A percentile compares a stretch with the other conserved stretches of the same genome.
phyloP scores from a whole-genome alignment of 1,140 invertebrate genomes.

The Drosophila miranda region DNA sequence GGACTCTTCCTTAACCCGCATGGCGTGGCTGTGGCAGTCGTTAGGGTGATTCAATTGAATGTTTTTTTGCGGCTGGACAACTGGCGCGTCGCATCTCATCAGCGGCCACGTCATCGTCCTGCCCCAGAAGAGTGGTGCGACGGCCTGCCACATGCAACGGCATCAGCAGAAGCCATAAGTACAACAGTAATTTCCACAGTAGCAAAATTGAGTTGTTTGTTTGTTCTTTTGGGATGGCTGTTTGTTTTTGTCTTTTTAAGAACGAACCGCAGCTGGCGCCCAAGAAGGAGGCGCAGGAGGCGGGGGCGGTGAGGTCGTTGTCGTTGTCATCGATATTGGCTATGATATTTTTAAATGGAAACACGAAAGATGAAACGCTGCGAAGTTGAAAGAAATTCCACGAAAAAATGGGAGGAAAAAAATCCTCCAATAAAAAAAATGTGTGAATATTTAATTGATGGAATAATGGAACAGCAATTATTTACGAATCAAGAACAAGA shows the following conservation, averaged over 20 bases:
- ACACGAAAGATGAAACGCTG: neutral
- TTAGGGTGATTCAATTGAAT: constrained; percentile 61
- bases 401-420: constrained; percentile 3
- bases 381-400: constrained; percentile 30
- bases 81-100: constrained; percentile 35
- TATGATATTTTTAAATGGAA: constrained; percentile 36
- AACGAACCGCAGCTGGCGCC: constrained; percentile 30
- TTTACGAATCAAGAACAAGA: constrained; percentile 19
- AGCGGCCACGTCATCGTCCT: constrained; percentile 42
- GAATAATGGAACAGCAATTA: constrained; percentile 28
- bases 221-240: constrained; percentile 20
- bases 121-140: neutral
- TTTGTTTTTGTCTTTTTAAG: constrained; percentile 32
- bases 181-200: constrained; percentile 29
- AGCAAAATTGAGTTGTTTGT: constrained; percentile 44
- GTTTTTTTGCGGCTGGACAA: constrained; percentile 50
- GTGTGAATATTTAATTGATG: constrained; percentile 30
- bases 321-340: constrained; percentile 44
- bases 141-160: constrained; percentile 38
- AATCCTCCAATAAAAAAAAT: neutral
- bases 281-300: too few relatives aligned
- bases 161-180: constrained; percentile 14
- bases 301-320: neutral
- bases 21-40: constrained; percentile 37
- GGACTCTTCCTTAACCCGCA: constrained; percentile 7